Evolutionary conservation across 1,140 invertebrate genomes (phyloP), one percentile per base, ranked within the genome.

Genomic region (Idris sp.): DNA sequence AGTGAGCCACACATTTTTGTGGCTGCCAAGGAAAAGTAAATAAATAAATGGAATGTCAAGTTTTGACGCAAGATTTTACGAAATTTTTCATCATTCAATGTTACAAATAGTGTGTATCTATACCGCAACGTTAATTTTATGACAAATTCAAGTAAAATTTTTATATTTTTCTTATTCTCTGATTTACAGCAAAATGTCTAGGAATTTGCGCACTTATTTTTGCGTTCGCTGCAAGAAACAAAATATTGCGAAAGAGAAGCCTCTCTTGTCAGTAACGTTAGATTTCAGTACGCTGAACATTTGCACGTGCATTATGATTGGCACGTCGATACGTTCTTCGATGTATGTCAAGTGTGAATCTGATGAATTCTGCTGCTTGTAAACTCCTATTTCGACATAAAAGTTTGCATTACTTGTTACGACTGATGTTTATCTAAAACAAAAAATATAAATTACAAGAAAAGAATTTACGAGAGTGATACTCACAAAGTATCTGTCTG

Each of bases 241-340:
- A 65, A 48, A 14, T 64, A 53, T 67, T 13, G 65, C 59, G 44
- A 72, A 64, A 68, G 71, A 76, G 49, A 81, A 69, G 73, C 76
- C 68, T 72, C 59, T 77, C 68, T 79, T 81, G 82, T 81, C 81
- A 73, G 77, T 73, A 79, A 77, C 68, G 77, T 69, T 82, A 79
- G 77, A 83, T 82, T 84, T 81, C 77, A 68, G 76, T 78, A 78
- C 77, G 65, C 33, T 81, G 79, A 82, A 79, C 82, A 82, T 77
- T 81, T 72, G 76, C 78, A 79, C 80, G 77, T 81, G 76, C 82
- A 84, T 83, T 84, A 81, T 81, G 79, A 82, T 83, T 76, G 79
- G 65, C 51, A 74, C 48, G 75, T 81, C 79, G 81, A 83, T 84
- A 82, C 74, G 69, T 77, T 71, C 76, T 76, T 75, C 74, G 73